phyloP scores from a whole-genome alignment of 2,797 vertebrate genomes.

The Amazona ochrocephala region DNA sequence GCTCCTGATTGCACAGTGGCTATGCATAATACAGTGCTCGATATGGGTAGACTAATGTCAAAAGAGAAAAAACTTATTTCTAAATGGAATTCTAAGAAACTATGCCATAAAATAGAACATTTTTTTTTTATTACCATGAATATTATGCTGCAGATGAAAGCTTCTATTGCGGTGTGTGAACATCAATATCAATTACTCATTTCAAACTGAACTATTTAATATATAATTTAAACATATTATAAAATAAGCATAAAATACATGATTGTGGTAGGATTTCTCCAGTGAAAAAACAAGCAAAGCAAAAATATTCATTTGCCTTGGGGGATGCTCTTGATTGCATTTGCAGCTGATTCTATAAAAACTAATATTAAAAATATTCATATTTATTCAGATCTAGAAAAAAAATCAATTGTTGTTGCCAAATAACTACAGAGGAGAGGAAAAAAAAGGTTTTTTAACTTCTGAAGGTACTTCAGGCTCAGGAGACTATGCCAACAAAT shows the following conservation, averaged over 20 bases:
- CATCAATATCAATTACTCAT: neutral
- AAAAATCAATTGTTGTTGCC: neutral
- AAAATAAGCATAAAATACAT: neutral
- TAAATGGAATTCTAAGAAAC: neutral
- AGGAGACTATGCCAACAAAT: neutral
- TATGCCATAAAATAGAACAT: neutral
- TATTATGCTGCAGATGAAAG: neutral
- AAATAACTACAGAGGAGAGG: neutral
- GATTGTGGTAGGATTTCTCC: neutral
- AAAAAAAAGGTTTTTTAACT: constrained; percentile 16
- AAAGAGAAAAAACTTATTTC: neutral
- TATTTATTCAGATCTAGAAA: constrained; percentile 21
- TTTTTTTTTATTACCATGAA: neutral
- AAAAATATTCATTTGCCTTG: neutral
- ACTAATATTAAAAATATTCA: constrained; percentile 44
- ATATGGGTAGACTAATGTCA: neutral
- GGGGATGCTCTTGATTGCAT: constrained; percentile 2
- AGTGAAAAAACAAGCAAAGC: neutral
- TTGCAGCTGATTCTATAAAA: constrained; percentile 64
- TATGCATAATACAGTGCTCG: neutral
- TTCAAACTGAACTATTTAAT: neutral
- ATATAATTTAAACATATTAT: neutral
- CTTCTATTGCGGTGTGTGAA: neutral
- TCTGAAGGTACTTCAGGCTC: constrained; percentile 21
- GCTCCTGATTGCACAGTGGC: neutral